phyloP scores from a whole-genome alignment of 1,140 invertebrate genomes.

The Sinella curviseta region DNA sequence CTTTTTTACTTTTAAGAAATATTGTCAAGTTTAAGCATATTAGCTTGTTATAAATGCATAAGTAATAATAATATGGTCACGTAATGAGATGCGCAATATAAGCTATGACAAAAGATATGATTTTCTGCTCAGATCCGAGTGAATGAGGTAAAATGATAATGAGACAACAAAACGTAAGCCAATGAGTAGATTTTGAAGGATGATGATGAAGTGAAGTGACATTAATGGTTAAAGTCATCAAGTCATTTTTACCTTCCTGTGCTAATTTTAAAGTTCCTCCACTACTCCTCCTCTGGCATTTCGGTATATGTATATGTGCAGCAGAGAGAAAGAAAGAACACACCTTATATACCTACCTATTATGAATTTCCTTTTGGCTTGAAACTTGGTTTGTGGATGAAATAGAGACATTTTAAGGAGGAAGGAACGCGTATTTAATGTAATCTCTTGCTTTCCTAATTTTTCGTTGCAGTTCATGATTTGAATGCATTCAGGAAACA shows the following conservation, averaged over 20 bases:
- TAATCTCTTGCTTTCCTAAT: neutral
- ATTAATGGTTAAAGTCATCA: conserved; percentile 12
- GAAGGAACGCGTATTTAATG: neutral
- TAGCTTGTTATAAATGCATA: no score
- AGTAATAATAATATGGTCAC: no score
- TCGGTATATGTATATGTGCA: no score
- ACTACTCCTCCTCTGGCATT: no score
- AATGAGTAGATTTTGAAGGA: neutral
- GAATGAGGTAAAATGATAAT: neutral
- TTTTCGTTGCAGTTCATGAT: no score
- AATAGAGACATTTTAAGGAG: neutral
- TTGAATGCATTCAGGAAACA: no score
- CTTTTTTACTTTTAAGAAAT: no score
- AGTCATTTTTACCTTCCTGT: neutral
- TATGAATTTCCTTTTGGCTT: neutral
- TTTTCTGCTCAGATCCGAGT: neutral
- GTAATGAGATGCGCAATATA: no score
- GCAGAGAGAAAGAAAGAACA: no score
- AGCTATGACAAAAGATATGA: no score
- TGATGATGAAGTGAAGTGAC: conserved; percentile 10
- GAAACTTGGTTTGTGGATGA: neutral
- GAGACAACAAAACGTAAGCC: neutral
- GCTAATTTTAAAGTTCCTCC: neutral
- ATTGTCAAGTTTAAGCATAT: no score
- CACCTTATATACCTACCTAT: neutral